phyloP scores from a whole-genome alignment of 2,113 vertebrate genomes.

The Gallinago media region DNA sequence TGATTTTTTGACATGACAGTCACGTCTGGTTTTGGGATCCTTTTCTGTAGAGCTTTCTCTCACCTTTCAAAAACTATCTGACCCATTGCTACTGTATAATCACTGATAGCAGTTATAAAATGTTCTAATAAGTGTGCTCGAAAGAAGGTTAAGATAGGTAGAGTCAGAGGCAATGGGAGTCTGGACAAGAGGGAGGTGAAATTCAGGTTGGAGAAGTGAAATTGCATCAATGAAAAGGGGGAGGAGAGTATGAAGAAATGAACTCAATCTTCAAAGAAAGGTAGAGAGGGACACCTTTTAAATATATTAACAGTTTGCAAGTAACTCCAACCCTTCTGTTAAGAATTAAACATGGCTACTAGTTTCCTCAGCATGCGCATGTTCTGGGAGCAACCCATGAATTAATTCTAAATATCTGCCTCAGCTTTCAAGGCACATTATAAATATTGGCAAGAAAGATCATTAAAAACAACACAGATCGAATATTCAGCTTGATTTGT shows the following conservation, averaged over 20 bases:
- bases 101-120: background rate
- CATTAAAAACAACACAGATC: conserved; percentile 58
- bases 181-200: background rate
- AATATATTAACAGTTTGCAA: background rate
- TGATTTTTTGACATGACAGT: background rate
- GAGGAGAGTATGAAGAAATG: background rate
- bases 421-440: conserved; percentile 44
- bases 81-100: background rate
- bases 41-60: background rate
- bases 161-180: background rate
- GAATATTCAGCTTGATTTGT: conserved; percentile 33
- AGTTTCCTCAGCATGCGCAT: background rate
- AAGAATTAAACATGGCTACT: background rate
- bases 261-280: background rate
- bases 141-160: background rate
- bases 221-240: background rate
- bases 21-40: background rate
- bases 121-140: background rate
- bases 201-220: background rate
- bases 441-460: conserved; percentile 46
- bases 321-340: background rate
- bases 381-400: background rate
- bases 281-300: background rate
- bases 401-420: conserved; percentile 40
- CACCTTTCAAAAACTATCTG: background rate